These are phyloP conservation scores for Pyrrhosoma nymphula DNA, from an alignment of 2,888 invertebrate species.

Conservation along the genomic window DNA sequence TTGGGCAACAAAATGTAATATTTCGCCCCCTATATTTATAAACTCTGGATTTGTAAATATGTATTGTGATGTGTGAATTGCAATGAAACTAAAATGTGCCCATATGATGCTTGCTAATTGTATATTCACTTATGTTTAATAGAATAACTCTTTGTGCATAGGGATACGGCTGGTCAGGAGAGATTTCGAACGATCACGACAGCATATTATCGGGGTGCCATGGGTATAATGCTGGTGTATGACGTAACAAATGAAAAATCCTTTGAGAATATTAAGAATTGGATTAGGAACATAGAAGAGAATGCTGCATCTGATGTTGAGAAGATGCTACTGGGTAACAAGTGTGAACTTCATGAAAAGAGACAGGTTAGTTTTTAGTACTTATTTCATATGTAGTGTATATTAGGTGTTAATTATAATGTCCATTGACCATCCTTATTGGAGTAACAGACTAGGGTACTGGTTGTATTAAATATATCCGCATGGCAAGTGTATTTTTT, in stretches of 20 bases:
- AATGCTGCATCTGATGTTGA: constrained; percentile 99
- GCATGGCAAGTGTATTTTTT: too few relatives aligned
- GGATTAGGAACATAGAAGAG: constrained; percentile 99
- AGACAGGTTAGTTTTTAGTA: constrained; percentile 84
- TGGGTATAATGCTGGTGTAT: constrained; percentile 99
- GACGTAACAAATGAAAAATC: constrained; percentile 99
- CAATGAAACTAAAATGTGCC: too few relatives aligned
- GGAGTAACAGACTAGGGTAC: too few relatives aligned
- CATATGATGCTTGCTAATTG: neutral
- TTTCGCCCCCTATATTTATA: too few relatives aligned
- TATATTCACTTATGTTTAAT: constrained; percentile 64
- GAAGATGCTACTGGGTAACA: constrained; percentile 99
- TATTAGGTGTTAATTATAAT: too few relatives aligned
- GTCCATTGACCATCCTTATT: too few relatives aligned
- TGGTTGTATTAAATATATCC: too few relatives aligned
- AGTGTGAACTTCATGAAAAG: constrained; percentile 98
- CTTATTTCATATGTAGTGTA: too few relatives aligned
- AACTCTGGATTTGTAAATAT: too few relatives aligned
- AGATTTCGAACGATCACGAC: constrained; percentile 99
- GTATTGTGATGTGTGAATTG: too few relatives aligned
- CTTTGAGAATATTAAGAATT: constrained; percentile 99
- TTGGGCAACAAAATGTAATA: too few relatives aligned
- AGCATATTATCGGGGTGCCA: constrained; percentile 99
- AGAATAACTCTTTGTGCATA: constrained; percentile 71
- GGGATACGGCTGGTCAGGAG: constrained; percentile 99